Conservation (phyloP, 2,888 invertebrate genomes). For the Polyommatus icarus region DNA sequence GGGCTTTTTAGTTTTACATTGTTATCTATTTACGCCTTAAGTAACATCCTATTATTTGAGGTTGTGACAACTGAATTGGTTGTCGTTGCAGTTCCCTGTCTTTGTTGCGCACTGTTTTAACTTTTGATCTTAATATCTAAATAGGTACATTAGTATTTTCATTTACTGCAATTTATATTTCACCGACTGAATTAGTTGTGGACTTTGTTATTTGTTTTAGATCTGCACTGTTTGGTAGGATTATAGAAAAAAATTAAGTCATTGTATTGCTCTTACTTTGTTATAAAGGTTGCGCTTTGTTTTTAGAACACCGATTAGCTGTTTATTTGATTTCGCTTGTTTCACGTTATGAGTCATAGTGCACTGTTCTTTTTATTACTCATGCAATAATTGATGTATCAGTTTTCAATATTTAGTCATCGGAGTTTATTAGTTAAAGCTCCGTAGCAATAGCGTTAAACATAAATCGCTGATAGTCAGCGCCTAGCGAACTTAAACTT, state of each 20-base stretch:
- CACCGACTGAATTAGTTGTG: background rate
- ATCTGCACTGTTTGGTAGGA: background rate
- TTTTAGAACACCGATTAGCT: background rate
- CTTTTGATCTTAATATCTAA: background rate
- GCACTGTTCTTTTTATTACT: slow-evolving; percentile 11
- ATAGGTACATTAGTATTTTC: background rate
- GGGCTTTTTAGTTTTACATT: background rate
- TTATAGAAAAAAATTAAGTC: background rate
- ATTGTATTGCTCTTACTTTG: background rate
- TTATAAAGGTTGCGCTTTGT: background rate
- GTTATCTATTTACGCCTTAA: background rate
- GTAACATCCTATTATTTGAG: background rate
- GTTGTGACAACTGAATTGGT: background rate
- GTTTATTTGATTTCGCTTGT: background rate
- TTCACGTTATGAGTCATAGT: background rate
- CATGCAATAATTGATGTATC: background rate
- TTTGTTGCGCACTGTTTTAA: background rate
- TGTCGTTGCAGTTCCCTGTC: background rate
- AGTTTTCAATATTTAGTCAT: background rate
- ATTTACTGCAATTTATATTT: background rate
- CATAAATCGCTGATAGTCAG: background rate
- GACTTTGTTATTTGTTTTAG: no score
- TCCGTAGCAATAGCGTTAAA: background rate
- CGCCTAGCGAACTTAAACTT: no score
- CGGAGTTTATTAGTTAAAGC: background rate